Conservation (phyloP, 2,113 vertebrate genomes). For the Heptranchias perlo region DNA sequence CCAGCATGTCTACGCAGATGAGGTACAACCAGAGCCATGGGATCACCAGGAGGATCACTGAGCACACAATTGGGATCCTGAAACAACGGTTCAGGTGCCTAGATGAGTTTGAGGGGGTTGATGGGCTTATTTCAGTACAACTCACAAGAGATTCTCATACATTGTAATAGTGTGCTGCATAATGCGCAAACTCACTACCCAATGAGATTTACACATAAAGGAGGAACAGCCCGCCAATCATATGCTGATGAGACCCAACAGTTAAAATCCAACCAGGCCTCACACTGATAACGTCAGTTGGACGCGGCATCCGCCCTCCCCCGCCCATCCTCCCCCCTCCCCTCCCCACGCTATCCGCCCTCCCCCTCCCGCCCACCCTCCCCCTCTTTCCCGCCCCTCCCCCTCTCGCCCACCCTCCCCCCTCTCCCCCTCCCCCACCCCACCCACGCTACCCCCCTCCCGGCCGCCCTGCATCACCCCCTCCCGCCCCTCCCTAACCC, state of each 20-base stretch:
- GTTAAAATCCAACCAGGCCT: background rate
- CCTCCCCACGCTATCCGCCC: no score
- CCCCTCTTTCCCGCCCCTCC: no score
- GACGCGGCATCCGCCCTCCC: background rate
- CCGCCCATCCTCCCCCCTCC: no score
- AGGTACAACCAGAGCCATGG: background rate
- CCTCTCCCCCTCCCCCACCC: constrained; percentile 45
- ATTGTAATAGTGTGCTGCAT: background rate
- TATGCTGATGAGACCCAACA: background rate
- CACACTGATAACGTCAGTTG: background rate
- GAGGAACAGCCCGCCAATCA: background rate
- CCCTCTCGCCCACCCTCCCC: constrained; percentile 32
- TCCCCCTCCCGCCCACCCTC: no score
- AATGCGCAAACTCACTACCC: background rate
- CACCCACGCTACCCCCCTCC: background rate
- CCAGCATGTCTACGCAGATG: no score
- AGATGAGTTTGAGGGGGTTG: background rate
- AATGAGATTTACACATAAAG: background rate
- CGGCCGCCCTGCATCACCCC: background rate
- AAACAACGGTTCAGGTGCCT: background rate
- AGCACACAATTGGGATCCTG: background rate
- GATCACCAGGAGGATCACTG: background rate
- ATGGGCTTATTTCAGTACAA: background rate
- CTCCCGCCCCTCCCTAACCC: no score
- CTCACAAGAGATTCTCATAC: background rate